Percentiles rank a stretch among this genome's conserved stretches.
Evolutionary conservation across 2,113 vertebrate genomes (phyloP).

Genomic region (Coptodon bakossiorum): DNA sequence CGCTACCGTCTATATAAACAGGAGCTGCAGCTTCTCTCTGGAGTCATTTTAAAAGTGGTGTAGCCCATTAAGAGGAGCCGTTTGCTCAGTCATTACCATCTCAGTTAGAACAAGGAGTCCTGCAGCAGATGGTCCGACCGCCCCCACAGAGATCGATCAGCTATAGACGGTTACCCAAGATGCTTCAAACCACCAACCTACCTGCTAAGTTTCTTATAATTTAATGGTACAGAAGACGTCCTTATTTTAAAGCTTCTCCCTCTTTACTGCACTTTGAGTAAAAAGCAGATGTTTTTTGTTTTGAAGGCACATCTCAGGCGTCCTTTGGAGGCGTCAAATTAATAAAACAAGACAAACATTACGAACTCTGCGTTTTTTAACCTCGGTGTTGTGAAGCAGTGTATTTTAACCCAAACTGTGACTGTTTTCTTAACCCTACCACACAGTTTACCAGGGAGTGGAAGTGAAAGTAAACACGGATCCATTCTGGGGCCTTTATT

Average conservation of each 20-base stretch:
- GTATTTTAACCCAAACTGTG: background rate
- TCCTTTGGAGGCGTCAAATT: background rate
- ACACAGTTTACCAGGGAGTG: background rate
- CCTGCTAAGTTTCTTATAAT: background rate
- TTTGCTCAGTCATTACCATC: background rate
- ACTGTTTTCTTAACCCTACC: background rate
- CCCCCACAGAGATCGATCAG: background rate
- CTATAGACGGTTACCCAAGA: background rate
- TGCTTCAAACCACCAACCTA: background rate
- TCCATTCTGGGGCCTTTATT: background rate
- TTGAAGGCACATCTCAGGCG: background rate
- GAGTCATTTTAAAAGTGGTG: background rate
- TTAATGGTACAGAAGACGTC: background rate
- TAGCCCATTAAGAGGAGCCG: background rate
- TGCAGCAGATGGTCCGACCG: background rate
- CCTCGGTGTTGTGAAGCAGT: background rate
- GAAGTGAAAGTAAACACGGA: background rate
- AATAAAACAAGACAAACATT: background rate
- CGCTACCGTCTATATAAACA: background rate
- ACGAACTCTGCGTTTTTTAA: background rate
- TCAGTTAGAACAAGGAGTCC: background rate
- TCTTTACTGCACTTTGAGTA: background rate
- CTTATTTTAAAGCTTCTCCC: background rate
- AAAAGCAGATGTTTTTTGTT: background rate
- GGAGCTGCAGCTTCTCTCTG: background rate